Conservation (phyloP, 2,888 invertebrate genomes). For the Oscheius myriophilus region DNA sequence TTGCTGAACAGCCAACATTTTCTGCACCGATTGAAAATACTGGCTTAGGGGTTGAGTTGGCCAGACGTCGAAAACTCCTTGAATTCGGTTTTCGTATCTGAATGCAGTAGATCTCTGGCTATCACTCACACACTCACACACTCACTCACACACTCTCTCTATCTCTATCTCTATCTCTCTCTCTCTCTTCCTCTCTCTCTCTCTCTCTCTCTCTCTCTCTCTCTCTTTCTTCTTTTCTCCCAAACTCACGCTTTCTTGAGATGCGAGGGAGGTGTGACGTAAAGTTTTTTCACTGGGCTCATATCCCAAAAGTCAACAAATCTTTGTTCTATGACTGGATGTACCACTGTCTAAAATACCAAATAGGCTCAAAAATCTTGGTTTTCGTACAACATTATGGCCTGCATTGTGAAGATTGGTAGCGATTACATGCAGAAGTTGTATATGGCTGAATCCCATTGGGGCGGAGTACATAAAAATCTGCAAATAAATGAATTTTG, state of each 20-base stretch:
- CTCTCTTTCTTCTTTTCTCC: too few species aligned
- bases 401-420: slow-evolving; percentile 9
- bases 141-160: too few species aligned
- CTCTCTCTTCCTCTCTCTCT: too few species aligned
- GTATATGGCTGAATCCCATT: slow-evolving; percentile 14
- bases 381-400: slow-evolving; percentile 10
- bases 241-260: too few species aligned
- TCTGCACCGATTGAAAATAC: background rate
- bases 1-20: slow-evolving; percentile 1
- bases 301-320: slow-evolving; percentile 11
- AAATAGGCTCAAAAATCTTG: background rate
- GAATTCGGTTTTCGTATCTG: too few species aligned
- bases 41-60: background rate
- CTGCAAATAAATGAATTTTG: too few species aligned
- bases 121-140: too few species aligned
- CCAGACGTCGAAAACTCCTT: slow-evolving; percentile 6
- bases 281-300: slow-evolving; percentile 10
- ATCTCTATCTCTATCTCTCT: too few species aligned
- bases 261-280: background rate
- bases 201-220: too few species aligned
- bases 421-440: slow-evolving; percentile 1
- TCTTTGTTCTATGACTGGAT: slow-evolving; percentile 16
- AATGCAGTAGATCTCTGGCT: too few species aligned
- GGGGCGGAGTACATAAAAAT: slow-evolving; percentile 16
- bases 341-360: slow-evolving; percentile 9